Conservation (phyloP, 2,797 vertebrate species). For the Lepus oiostolus region DNA sequence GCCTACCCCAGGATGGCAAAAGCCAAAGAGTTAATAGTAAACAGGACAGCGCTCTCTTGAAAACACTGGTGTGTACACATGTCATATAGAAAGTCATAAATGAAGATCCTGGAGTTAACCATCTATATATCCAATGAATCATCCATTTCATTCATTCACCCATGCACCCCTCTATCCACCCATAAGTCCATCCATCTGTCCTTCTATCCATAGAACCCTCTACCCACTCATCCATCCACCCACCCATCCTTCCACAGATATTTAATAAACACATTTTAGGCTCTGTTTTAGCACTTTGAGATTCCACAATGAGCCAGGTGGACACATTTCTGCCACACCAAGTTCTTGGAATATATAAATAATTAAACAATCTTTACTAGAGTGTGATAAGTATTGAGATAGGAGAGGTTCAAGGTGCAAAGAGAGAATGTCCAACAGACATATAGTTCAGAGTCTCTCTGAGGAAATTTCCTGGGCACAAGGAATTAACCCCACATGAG, state of each 20-base stretch:
- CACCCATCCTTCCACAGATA: background rate
- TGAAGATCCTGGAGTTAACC: background rate
- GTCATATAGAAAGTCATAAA: background rate
- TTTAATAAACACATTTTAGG: background rate
- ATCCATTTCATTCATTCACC: background rate
- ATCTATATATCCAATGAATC: background rate
- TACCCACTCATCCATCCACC: background rate
- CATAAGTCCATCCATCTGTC: background rate
- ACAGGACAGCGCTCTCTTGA: background rate
- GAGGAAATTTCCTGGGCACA: background rate
- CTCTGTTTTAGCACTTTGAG: background rate
- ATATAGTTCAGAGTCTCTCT: background rate
- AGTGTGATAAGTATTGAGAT: background rate
- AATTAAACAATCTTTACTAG: background rate
- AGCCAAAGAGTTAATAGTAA: background rate
- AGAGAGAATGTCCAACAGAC: background rate
- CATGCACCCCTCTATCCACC: background rate
- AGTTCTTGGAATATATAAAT: background rate
- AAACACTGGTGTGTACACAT: background rate
- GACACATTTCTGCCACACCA: background rate
- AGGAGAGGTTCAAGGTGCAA: constrained; percentile 60
- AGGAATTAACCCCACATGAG: background rate
- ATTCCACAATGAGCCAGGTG: background rate
- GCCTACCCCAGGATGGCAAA: background rate
- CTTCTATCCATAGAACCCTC: too few species aligned